Percentiles rank a stretch among this genome's conserved stretches.
Evolutionary conservation across 2,797 vertebrate genomes (phyloP).

Genomic region (Percopsis omiscomaycus): DNA sequence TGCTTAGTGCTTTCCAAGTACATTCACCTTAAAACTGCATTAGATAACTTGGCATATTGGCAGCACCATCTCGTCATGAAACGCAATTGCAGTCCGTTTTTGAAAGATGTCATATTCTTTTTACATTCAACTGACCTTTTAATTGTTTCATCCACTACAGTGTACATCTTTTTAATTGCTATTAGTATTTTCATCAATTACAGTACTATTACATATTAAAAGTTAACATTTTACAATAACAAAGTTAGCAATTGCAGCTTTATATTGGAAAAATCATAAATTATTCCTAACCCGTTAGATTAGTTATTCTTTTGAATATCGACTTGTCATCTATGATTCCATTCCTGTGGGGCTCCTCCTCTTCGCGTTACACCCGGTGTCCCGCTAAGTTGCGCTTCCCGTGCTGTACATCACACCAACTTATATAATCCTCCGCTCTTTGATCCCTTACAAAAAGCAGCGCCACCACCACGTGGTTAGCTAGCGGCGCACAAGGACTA

Average conservation of each 20-base stretch:
- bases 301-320: constrained; percentile 38
- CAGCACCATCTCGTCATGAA: too few relatives aligned
- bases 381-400: constrained; percentile 20
- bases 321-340: constrained; percentile 39
- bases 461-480: constrained; percentile 8
- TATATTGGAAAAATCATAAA: constrained; percentile 24
- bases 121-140: neutral
- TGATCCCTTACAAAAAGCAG: constrained; percentile 41
- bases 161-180: neutral
- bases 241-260: constrained; percentile 5
- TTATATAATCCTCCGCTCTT: constrained; percentile 38
- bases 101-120: neutral
- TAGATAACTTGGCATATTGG: too few relatives aligned
- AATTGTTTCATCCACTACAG: neutral
- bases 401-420: constrained; percentile 37
- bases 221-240: too few relatives aligned
- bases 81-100: neutral
- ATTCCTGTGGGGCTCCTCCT: constrained; percentile 37
- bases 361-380: constrained; percentile 32
- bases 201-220: too few relatives aligned
- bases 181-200: constrained; percentile 27
- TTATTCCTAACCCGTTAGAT: constrained; percentile 32
- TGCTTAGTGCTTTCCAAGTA: too few relatives aligned
- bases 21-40: too few relatives aligned
- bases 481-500: constrained; percentile 17